phyloP scores from a whole-genome alignment of 1,140 invertebrate genomes.

The Fopius arisanus region DNA sequence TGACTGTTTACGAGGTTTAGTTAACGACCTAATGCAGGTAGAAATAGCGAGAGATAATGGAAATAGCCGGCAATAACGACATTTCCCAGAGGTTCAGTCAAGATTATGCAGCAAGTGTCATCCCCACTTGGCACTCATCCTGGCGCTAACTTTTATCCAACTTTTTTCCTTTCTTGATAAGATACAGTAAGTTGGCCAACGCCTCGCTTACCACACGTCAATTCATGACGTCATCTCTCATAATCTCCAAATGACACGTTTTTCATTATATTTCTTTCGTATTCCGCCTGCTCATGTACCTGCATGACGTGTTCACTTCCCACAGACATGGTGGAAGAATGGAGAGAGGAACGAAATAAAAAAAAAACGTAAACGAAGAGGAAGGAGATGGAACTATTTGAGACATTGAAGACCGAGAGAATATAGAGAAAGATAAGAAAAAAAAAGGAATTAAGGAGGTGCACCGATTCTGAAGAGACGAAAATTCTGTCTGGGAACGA shows the following conservation, averaged over 20 bases:
- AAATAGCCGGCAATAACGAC: not conserved
- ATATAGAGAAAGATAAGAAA: not conserved
- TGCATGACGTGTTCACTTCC: slow-evolving; percentile 10
- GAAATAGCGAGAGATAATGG: not conserved
- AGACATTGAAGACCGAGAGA: not conserved
- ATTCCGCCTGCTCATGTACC: slow-evolving; percentile 2
- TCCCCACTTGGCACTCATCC: not conserved
- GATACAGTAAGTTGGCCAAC: not conserved
- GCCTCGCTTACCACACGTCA: not conserved
- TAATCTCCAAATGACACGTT: not conserved
- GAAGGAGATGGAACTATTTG: not conserved
- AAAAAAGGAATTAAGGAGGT: slow-evolving; percentile 7
- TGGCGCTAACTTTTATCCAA: not conserved
- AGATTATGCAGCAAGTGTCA: not conserved
- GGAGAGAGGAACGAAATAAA: not conserved
- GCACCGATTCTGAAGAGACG: not conserved
- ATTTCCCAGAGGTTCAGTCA: not conserved
- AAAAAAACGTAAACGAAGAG: not conserved
- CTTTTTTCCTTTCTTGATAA: not conserved
- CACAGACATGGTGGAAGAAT: not conserved
- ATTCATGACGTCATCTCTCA: slow-evolving; percentile 8
- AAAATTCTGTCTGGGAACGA: slow-evolving; percentile 21
- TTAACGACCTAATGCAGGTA: not conserved
- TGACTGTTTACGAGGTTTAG: not conserved
- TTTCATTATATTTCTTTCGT: not conserved